phyloP scores from a whole-genome alignment of 2,797 vertebrate genomes.

The Silurus lanzhouensis region DNA sequence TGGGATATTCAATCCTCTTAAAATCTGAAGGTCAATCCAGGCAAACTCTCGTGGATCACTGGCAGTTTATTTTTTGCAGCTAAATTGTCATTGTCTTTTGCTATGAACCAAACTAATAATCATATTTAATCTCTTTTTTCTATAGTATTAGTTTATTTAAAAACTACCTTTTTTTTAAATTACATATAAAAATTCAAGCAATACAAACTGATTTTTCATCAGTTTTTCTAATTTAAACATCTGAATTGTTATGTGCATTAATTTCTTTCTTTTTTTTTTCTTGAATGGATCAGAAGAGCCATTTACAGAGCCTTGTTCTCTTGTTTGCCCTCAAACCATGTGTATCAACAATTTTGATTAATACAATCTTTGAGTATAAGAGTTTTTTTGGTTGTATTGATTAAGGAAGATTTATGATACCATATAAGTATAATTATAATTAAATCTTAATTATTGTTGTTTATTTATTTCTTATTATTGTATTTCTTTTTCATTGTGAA shows the following conservation, averaged over 20 bases:
- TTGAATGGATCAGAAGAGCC: neutral
- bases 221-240: neutral
- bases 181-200: neutral
- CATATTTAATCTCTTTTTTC: neutral
- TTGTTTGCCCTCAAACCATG: neutral
- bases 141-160: neutral
- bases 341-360: too few species aligned
- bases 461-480: neutral
- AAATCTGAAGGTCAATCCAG: conserved; percentile 71
- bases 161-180: neutral
- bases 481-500: neutral
- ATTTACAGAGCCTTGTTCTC: neutral
- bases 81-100: conserved; percentile 3
- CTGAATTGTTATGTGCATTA: neutral
- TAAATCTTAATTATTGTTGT: neutral
- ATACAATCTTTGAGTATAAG: too few species aligned
- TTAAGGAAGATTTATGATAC: too few species aligned
- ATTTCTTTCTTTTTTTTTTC: neutral
- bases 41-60: conserved; percentile 54
- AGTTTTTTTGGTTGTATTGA: too few species aligned
- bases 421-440: too few species aligned
- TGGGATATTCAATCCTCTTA: conserved; percentile 71
- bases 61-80: neutral
- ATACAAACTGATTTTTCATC: neutral
- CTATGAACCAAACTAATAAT: neutral